Evolutionary conservation across 2,888 invertebrate genomes (phyloP).

Genomic region (Agrochola litura): DNA sequence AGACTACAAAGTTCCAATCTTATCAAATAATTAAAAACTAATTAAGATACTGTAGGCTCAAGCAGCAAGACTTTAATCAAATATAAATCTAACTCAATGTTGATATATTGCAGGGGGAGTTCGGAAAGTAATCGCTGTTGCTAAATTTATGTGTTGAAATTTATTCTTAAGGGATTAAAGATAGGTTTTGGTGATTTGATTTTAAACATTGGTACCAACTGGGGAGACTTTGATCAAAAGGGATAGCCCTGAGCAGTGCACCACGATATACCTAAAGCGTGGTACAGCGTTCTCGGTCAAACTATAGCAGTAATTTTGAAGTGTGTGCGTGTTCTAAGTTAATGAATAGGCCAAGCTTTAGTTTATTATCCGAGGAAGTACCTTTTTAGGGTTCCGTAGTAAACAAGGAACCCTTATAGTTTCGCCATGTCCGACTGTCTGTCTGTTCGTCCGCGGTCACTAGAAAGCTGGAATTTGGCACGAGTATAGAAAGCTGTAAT

Average conservation of each 20-base stretch:
- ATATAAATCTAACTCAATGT: slow-evolving; percentile 74
- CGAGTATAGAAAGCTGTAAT: too few species aligned
- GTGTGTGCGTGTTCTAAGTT: too few species aligned
- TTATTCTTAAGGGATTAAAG: slow-evolving; percentile 23
- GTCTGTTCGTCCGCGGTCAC: too few species aligned
- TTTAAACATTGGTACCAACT: neutral
- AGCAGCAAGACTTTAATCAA: slow-evolving; percentile 45
- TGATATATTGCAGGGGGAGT: slow-evolving; percentile 66
- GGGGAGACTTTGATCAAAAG: neutral
- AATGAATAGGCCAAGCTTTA: too few species aligned
- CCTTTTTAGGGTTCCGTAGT: too few species aligned
- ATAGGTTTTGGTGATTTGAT: slow-evolving; percentile 7
- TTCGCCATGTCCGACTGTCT: too few species aligned
- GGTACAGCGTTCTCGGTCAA: too few species aligned
- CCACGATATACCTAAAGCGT: too few species aligned
- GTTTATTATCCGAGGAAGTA: too few species aligned
- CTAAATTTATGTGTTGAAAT: slow-evolving; percentile 35
- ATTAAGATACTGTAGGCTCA: slow-evolving; percentile 43
- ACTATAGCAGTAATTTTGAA: too few species aligned
- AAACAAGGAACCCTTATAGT: too few species aligned
- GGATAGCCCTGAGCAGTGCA: neutral
- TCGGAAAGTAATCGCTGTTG: slow-evolving; percentile 33
- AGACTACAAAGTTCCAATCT: slow-evolving; percentile 29
- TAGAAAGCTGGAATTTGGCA: too few species aligned
- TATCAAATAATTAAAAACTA: slow-evolving; percentile 54